phyloP scores from a whole-genome alignment of 1,140 invertebrate genomes.

The Trichonephila inaurata region DNA sequence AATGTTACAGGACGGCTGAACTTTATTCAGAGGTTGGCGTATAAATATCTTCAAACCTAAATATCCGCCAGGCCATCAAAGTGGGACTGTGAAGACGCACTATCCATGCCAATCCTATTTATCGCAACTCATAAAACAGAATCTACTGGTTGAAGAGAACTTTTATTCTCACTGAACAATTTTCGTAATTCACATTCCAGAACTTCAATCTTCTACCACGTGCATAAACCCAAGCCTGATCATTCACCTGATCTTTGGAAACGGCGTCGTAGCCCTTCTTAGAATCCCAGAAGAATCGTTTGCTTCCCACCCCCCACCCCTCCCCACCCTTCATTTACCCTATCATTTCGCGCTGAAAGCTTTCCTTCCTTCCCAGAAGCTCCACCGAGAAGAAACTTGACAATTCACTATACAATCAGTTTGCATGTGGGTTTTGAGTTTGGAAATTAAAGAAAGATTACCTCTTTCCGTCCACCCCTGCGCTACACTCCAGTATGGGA shows the following conservation, averaged over 20 bases:
- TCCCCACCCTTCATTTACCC: neutral
- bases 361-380: slow-evolving; percentile 1
- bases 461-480: neutral
- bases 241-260: neutral
- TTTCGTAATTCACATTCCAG: too few relatives aligned
- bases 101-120: too few relatives aligned
- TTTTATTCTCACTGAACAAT: too few relatives aligned
- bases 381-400: slow-evolving; percentile 9
- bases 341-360: slow-evolving; percentile 25
- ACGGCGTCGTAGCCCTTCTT: neutral
- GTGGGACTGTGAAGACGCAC: too few relatives aligned
- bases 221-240: neutral
- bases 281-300: neutral
- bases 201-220: too few relatives aligned
- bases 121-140: too few relatives aligned
- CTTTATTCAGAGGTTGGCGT: too few relatives aligned
- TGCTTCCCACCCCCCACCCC: neutral
- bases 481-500: slow-evolving; percentile 38
- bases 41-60: too few relatives aligned
- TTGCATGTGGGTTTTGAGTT: slow-evolving; percentile 70
- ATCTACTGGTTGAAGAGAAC: too few relatives aligned
- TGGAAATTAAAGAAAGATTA: slow-evolving; percentile 75
- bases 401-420: slow-evolving; percentile 70
- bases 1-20: too few relatives aligned
- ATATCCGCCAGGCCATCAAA: too few relatives aligned